Percentiles rank a stretch among this genome's conserved stretches.
These are phyloP conservation scores for Beris chalybata DNA, from an alignment of 2,888 invertebrate genomes.

Conservation along the genomic window DNA sequence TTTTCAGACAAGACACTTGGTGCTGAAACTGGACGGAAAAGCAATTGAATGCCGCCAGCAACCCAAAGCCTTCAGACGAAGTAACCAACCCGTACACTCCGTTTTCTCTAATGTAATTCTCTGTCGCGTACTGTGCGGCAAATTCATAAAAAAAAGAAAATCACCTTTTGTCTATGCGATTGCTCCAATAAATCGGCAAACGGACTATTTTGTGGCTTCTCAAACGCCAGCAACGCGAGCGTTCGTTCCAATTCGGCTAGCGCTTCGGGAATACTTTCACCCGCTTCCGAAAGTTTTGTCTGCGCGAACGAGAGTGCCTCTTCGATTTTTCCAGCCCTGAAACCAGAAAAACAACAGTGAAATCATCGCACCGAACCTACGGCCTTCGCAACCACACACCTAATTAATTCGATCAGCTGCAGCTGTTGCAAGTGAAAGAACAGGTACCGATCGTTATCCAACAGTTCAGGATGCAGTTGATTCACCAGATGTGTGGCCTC, in stretches of 20 bases:
- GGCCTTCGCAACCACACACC: constrained; percentile 41
- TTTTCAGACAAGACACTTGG: too few species aligned
- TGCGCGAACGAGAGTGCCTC: constrained; percentile 86
- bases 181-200: constrained; percentile 93
- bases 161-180: constrained; percentile 89
- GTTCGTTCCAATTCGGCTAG: constrained; percentile 86
- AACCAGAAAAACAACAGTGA: constrained; percentile 12
- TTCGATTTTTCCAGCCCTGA: constrained; percentile 73
- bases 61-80: too few species aligned
- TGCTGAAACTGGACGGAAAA: too few species aligned
- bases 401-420: constrained; percentile 54
- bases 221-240: constrained; percentile 92
- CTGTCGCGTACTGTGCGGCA: too few species aligned
- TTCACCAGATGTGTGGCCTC: constrained; percentile 94
- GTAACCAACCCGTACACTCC: too few species aligned
- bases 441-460: constrained; percentile 93
- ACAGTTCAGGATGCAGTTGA: constrained; percentile 87
- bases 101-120: too few species aligned
- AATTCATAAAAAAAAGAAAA: constrained; percentile 9
- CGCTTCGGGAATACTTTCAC: constrained; percentile 73
- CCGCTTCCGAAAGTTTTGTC: constrained; percentile 81
- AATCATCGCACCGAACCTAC: neutral
- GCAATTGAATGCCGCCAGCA: too few species aligned
- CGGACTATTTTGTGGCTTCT: constrained; percentile 91
- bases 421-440: constrained; percentile 86